phyloP scores from a whole-genome alignment of 2,797 vertebrate species.

The Muscicapa comitata region DNA sequence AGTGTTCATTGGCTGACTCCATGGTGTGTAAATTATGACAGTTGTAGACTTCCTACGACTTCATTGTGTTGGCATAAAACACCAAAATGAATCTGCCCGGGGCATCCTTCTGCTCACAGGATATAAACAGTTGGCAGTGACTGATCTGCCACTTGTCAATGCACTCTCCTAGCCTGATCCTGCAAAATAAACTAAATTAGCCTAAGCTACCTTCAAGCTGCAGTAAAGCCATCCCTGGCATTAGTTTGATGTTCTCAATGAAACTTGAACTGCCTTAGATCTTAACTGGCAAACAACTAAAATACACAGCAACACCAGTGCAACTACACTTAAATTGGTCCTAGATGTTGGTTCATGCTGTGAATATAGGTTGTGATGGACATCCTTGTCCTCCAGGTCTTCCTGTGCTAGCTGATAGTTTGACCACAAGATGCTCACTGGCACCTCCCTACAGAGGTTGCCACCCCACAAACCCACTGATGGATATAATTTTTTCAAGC shows the following conservation, averaged over 20 bases:
- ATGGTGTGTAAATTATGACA: not conserved
- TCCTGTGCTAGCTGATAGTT: not conserved
- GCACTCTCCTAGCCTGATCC: not conserved
- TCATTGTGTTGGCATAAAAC: not conserved
- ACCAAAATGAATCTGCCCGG: not conserved
- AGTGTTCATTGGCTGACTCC: not conserved
- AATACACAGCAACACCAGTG: not conserved
- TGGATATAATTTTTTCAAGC: not conserved
- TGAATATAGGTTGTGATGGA: not conserved
- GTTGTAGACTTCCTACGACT: not conserved
- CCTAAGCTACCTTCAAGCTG: not conserved
- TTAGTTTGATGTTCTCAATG: not conserved
- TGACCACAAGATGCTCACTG: not conserved
- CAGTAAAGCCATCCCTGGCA: not conserved
- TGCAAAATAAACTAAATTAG: not conserved
- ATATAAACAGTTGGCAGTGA: not conserved
- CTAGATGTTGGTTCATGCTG: not conserved
- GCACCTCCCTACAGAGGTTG: not conserved
- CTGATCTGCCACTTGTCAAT: not conserved
- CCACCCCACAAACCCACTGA: not conserved
- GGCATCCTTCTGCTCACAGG: not conserved
- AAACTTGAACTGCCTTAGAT: not conserved
- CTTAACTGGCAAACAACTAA: not conserved
- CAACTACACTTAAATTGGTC: not conserved
- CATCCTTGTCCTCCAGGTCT: not conserved